Base-by-base conservation (phyloP, 2,888 invertebrate species). In the Eulithis prunata region DNA sequence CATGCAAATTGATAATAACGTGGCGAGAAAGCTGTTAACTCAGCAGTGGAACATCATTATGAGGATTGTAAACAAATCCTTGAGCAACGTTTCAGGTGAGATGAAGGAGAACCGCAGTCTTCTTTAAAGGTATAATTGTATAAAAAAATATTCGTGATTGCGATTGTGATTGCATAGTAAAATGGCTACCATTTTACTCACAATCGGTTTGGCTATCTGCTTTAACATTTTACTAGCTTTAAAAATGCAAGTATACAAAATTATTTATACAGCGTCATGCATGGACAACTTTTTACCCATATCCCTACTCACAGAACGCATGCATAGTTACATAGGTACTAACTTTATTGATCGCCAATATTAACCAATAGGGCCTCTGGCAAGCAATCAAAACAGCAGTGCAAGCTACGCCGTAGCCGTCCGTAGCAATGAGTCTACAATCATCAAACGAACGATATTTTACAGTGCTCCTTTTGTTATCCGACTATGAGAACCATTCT, bases 381-480 rank as follows among this genome's bases (percentile, higher is more conserved):
- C 81, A 78, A 77, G 80, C 85, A 86, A 88, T 86, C 86, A 87
- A 86, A 88, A 84, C 78, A 84, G 85, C 85, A 78, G 80, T 71
- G 75, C 74, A 71, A 28, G 63, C 67, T 66, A 67, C 68, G 62
- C 51, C 66, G 66, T 49, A 49, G 49, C 49, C 11, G 49, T 67
- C 49, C 21, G 49, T 67, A 67, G 67, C 66, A 65, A 74, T 66
- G 70, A 57, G 47, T 64, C 79, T 81, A 84, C 81, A 78, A 69
- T 78, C 81, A 86, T 85, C 90, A 86, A 89, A 87, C 88, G 80
- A 77, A 78, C 80, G 86, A 86, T 88, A 88, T 86, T 84, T 82
- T 82, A 49, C 86, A 80, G 83, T 82, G 77, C 88, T 88, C 84
- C 86, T 90, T 90, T 91, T 92, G 87, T 89, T 88, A 81, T 83